Evolutionary conservation across 2,113 vertebrate genomes (phyloP), one percentile per base, ranked within the genome.

Genomic region (Microtus oregoni): DNA sequence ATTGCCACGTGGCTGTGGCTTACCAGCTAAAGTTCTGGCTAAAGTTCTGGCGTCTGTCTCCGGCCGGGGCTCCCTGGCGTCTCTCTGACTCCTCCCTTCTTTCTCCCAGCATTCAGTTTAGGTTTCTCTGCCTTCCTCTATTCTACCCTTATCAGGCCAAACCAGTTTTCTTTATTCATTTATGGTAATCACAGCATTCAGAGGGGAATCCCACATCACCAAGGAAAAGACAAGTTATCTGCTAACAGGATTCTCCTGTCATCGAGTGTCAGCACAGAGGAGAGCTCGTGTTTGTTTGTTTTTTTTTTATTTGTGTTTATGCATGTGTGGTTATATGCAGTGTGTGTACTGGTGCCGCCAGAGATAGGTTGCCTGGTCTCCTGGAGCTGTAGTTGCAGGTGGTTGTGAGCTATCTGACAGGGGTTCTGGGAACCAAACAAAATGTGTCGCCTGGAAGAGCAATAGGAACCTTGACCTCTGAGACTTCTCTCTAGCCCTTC

Each of bases 41-140:
- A 55, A 55, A 55, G 52, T 55, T 55, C 52, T 55, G 52, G 14
- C 14, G 14, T 55, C 17, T 55, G 55, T 55, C 55, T 55, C 55
- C 5, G 5, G 55, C 1, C 0, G 4, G 17, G 15, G 55, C 17
- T 55, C 19, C 17, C 19, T 55, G 55, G 55, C 55, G 0, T 55
- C 15, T 55, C 55, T 55, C 17, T 58, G 55, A 58, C 55, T 58
- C 55, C 55, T 5, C 55, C 55, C 55, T 58, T 58, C 55, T 58
- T 58, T 58, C 55, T 58, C 55, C 55, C 55, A 58, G 55, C 55
- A 58, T 19, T 58, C 55, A 58, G 17, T 55, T 55, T 55, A 55
- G 52, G 14, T 15, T 55, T 55, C 52, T 14, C 52, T 17, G 52
- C 52, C 52, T 55, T 17, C 52, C 55, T 55, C 55, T 58, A 58